These are phyloP conservation scores for Heliconius congener DNA, from an alignment of 1,140 invertebrate genomes.

Conservation along the genomic window DNA sequence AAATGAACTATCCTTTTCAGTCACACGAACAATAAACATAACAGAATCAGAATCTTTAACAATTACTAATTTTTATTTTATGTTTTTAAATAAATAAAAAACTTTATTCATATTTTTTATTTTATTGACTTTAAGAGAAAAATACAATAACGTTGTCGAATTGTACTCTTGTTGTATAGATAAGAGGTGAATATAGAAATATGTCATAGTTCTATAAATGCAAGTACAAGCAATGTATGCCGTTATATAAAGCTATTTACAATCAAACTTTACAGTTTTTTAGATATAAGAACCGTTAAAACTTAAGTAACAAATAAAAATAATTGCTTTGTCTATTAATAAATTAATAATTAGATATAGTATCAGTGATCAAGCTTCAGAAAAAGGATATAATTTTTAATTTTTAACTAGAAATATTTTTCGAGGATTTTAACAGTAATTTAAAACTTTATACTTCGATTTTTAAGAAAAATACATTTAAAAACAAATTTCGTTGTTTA, in stretches of 20 bases:
- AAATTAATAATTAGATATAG: background rate
- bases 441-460: background rate
- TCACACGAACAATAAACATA: too few relatives aligned
- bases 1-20: too few relatives aligned
- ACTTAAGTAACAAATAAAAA: too few relatives aligned
- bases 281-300: background rate
- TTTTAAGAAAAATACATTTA: background rate
- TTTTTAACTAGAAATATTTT: background rate
- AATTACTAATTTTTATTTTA: background rate
- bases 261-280: slow-evolving; percentile 34
- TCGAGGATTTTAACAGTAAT: background rate
- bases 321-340: too few relatives aligned
- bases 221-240: background rate
- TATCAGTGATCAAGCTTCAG: background rate
- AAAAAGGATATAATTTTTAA: background rate
- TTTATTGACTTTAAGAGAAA: background rate
- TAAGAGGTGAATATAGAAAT: slow-evolving; percentile 12
- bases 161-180: background rate
- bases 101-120: background rate
- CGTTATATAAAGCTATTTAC: slow-evolving; percentile 25
- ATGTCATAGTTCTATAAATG: background rate
- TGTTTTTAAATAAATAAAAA: too few relatives aligned
- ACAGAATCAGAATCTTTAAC: background rate
- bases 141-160: slow-evolving; percentile 10
- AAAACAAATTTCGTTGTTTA: background rate